These are phyloP conservation scores for Fragum sueziense DNA, from an alignment of 2,888 invertebrate genomes.

Conservation along the genomic window DNA sequence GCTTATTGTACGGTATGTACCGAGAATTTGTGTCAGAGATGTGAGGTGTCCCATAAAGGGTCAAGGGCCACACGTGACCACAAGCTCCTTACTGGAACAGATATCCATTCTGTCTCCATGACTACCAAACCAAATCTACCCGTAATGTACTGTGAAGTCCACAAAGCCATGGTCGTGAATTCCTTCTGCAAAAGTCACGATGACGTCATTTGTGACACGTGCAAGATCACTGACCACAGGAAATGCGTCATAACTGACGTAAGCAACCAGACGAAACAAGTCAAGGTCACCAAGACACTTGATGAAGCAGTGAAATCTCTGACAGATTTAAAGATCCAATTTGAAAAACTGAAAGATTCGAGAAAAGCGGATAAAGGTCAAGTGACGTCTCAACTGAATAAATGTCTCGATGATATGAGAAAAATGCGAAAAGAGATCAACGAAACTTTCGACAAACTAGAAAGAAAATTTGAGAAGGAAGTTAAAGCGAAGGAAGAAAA, in stretches of 20 bases:
- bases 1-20: slow-evolving; percentile 8
- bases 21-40: not conserved
- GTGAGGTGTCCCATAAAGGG: slow-evolving; percentile 2
- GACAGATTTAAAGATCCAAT: not conserved
- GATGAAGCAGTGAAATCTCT: not conserved
- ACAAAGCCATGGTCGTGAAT: not conserved
- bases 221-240: not conserved
- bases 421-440: not conserved
- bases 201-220: not conserved
- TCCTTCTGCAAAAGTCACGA: not conserved
- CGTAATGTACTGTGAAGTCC: not conserved
- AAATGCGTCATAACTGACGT: not conserved
- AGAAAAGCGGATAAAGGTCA: not conserved
- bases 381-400: not conserved
- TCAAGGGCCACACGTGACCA: not conserved
- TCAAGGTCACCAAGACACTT: not conserved
- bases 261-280: not conserved
- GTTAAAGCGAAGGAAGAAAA: not conserved
- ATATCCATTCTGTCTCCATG: not conserved
- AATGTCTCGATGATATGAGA: not conserved
- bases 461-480: not conserved
- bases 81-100: not conserved
- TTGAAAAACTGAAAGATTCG: not conserved
- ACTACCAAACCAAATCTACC: not conserved
- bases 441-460: not conserved